A percentile compares a stretch with the other conserved stretches of the same genome.
These are phyloP conservation scores for Nomada fabriciana DNA, from an alignment of 2,888 invertebrate genomes.

Conservation along the genomic window DNA sequence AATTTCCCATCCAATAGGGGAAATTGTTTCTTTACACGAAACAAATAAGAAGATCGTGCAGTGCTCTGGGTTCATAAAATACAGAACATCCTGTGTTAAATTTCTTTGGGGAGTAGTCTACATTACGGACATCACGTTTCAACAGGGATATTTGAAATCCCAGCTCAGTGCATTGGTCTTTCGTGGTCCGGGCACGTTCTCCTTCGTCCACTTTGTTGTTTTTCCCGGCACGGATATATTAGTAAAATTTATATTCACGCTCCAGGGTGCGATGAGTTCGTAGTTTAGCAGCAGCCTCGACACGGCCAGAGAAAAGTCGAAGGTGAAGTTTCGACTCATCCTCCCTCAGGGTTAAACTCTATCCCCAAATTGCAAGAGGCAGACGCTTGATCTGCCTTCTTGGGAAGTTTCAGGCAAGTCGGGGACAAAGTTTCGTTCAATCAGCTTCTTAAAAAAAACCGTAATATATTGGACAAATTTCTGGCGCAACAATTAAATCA, in stretches of 20 bases:
- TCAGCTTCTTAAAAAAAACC: too few species aligned
- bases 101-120: background rate
- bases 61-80: background rate
- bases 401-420: background rate
- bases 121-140: constrained; percentile 5
- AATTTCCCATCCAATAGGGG: too few species aligned
- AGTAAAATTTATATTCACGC: constrained; percentile 39
- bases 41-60: background rate
- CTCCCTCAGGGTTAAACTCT: background rate
- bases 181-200: constrained; percentile 23
- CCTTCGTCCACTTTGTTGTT: background rate
- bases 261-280: constrained; percentile 1
- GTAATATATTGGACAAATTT: too few species aligned
- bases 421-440: too few species aligned
- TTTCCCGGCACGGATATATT: background rate
- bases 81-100: background rate
- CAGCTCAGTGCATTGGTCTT: constrained; percentile 9
- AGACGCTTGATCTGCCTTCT: background rate
- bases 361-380: background rate
- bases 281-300: background rate
- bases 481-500: too few species aligned
- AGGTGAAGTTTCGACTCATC: constrained; percentile 5
- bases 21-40: background rate
- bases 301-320: background rate
- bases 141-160: background rate